Base-by-base conservation (phyloP, 2,888 invertebrate genomes). In the Luperina testacea region DNA sequence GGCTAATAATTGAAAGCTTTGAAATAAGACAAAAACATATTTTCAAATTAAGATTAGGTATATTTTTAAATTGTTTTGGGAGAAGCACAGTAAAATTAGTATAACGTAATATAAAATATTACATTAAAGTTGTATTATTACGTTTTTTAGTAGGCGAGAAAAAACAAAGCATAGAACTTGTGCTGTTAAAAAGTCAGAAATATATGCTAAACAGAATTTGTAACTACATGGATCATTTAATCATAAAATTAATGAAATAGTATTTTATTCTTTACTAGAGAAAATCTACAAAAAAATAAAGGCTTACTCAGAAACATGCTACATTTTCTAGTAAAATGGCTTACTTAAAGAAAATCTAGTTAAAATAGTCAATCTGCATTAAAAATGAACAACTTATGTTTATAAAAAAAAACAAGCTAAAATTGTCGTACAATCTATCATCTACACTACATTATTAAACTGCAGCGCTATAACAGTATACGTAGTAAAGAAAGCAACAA, bases 401-500 rank as follows among this genome's bases (percentile, higher is more conserved):
- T 4, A 48, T 7, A 6, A 45, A 51, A 51, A 17, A 17, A 17
- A 1, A 6, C 15, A 48, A 15, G 4, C 1, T 51, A 51, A 51
- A 51, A 51, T 51, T 17, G 17, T 51, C 6, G 17, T 51, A 17
- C 17, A 51, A 51, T 51, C 6, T 51, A 51, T 20, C 7, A 8
- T 13, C 32, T 63, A 63, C 32, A 63, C 2, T 9, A 63, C 32
- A 63, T 63, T 63, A 63, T 63, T 63, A 32, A 32, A 63, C 63
- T 63, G 63, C 3, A 63, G 20, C 17, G 63, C 63, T 9, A 63
- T 63, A 63, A 63, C 63, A 63, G 63, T 63, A 20, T 63, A 63
- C 20, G 63, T 20, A 20, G 63, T 63, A 20, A 63, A 91, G 57
- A 94, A 89, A 11, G 92, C 90, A 0, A 94, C 81, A 42, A 90